phyloP scores from a whole-genome alignment of 53 echinoderm and acorn worm species.

The Luidia sarsii region DNA sequence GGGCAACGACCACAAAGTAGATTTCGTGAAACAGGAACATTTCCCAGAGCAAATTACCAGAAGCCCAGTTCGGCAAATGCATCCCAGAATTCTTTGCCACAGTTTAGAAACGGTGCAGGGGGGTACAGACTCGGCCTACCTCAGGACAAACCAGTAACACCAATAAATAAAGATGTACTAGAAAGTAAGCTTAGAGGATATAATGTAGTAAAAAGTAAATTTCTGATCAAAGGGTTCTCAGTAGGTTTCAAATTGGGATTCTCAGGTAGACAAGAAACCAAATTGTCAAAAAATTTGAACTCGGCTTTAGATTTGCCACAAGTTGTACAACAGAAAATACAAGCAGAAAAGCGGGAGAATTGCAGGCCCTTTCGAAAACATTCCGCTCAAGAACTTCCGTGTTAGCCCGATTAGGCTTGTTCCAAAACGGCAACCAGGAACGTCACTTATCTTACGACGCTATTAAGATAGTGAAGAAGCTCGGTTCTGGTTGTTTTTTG shows the following conservation, averaged over 20 bases:
- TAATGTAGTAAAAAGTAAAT: too few species aligned
- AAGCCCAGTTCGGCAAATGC: neutral
- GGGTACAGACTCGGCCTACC: neutral
- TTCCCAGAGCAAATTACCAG: neutral
- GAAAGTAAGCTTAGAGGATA: neutral
- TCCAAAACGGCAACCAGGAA: neutral
- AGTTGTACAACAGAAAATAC: neutral
- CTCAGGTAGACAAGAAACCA: neutral
- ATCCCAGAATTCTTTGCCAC: neutral
- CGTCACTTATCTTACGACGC: conserved; percentile 14
- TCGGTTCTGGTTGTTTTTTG: neutral
- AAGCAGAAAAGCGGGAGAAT: neutral
- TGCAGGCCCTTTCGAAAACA: neutral
- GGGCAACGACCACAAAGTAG: neutral
- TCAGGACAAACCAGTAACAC: conserved; percentile 12
- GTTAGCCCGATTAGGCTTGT: neutral
- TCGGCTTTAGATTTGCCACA: neutral
- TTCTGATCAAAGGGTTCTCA: neutral
- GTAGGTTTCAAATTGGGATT: neutral
- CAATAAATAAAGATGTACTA: conserved; percentile 7
- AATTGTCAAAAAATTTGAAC: neutral
- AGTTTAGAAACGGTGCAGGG: neutral
- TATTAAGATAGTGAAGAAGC: neutral
- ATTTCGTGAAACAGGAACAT: neutral
- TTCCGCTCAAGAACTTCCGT: neutral